Percentiles rank a stretch among this genome's conserved stretches.
Conservation (phyloP, 1,140 invertebrate genomes). For the Drosophila guanche region DNA sequence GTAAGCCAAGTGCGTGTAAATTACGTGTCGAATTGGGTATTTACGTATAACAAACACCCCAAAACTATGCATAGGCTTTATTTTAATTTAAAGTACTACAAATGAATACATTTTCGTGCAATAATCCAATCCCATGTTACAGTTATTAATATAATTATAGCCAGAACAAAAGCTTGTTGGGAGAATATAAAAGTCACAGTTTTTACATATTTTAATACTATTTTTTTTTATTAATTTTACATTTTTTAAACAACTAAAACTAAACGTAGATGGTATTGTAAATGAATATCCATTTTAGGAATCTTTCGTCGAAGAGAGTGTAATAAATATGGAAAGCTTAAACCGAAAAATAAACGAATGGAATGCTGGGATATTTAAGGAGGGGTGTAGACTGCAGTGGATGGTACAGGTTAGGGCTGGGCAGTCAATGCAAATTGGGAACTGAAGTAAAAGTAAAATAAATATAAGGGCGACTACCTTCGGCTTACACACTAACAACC, state of each 20-base stretch:
- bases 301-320: constrained; percentile 22
- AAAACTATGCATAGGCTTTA: no score
- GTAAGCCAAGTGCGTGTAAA: no score
- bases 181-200: background rate
- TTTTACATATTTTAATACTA: constrained; percentile 1
- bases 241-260: constrained; percentile 40
- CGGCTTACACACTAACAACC: constrained; percentile 78
- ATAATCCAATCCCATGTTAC: no score
- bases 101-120: no score
- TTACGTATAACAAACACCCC: no score
- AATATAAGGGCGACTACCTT: constrained; percentile 50
- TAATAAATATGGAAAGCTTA: constrained; percentile 63
- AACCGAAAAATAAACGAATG: constrained; percentile 15
- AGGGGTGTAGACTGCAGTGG: no score
- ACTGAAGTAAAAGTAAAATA: constrained; percentile 51
- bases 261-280: constrained; percentile 40
- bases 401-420: constrained; percentile 4
- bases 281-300: constrained; percentile 43
- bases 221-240: constrained; percentile 22
- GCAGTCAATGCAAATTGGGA: background rate
- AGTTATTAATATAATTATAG: no score
- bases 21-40: no score
- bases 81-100: no score
- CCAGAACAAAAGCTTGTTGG: background rate
- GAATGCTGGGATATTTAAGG: constrained; percentile 26